phyloP scores from a whole-genome alignment of 2,888 invertebrate species.

The Stenoptilia bipunctidactyla region DNA sequence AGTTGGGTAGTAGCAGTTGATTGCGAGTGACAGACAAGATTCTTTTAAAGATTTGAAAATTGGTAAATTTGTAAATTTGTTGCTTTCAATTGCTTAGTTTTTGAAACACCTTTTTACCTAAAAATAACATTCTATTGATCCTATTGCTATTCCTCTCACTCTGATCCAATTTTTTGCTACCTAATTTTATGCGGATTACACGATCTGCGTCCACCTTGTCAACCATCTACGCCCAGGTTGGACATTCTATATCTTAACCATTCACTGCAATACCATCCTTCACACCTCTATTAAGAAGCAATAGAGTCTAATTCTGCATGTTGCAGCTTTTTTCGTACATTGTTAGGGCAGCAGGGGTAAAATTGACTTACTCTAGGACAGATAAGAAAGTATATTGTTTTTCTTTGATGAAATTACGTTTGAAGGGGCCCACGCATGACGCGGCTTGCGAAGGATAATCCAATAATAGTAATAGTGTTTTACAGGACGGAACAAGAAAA shows the following conservation, averaged over 20 bases:
- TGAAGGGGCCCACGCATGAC: neutral
- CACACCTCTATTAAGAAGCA: too few relatives aligned
- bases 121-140: too few relatives aligned
- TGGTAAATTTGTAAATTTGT: constrained; percentile 12
- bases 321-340: too few relatives aligned
- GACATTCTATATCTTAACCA: constrained; percentile 26
- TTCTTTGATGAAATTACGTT: constrained; percentile 44
- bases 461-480: too few relatives aligned
- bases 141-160: constrained; percentile 23
- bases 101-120: too few relatives aligned
- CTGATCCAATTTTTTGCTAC: constrained; percentile 37
- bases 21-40: neutral
- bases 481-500: too few relatives aligned
- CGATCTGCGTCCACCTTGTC: constrained; percentile 66
- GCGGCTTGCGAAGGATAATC: too few relatives aligned
- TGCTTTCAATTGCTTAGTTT: constrained; percentile 17
- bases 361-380: constrained; percentile 69
- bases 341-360: too few relatives aligned
- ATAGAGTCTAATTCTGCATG: too few relatives aligned
- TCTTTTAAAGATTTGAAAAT: neutral
- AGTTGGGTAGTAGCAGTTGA: neutral
- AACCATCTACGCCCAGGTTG: constrained; percentile 61
- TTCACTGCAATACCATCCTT: too few relatives aligned
- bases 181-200: constrained; percentile 69
- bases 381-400: constrained; percentile 60